Evolutionary conservation across 2,888 invertebrate genomes (phyloP), one percentile per base, ranked within the genome.

Genomic region (Argyresthia goedartella): DNA sequence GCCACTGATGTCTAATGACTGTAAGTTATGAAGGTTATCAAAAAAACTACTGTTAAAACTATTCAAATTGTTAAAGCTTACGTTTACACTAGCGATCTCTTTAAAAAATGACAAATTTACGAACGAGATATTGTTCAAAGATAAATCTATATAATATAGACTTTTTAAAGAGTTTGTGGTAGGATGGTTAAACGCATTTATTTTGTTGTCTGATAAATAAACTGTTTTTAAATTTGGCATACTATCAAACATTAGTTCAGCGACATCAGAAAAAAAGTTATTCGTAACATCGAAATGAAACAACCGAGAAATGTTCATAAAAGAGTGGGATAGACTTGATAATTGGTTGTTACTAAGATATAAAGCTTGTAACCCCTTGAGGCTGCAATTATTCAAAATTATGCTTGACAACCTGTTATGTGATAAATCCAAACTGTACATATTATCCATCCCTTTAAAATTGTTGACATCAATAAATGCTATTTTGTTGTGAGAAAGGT

Each of bases 351-450:
- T 39, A 39, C 10, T 11, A 3, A 39, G 39, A n/a, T 39, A 39
- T 11, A 39, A n/a, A 11, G 39, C 39, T n/a, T 39, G 9, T n/a
- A 39, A 39, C 9, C 39, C n/a, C 3, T n/a, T 39, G 9, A 39
- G n/a, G n/a, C 39, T 39, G 8, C 39, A 66, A 44, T 61, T 64
- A 16, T 65, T 69, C 4, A 80, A 56, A 42, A 61, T 56, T 8
- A 84, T 56, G 13, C 61, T 50, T 41, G 55, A 53, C 36, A 85
- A 55, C 33, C 61, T 61, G 59, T 85, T 85, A 42, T 64, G 54
- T 1, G 84, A 81, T 41, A 85, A 46, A 59, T 85, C 81, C 53
- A 85, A 64, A 52, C 75, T 76, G 44, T 67, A 76, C 61, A 84
- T 63, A 53, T 81, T 81, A 42, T 67, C 63, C 52, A 79, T 60